Conservation (phyloP, 2,113 vertebrate genomes). For the Myrmecobius fasciatus region DNA sequence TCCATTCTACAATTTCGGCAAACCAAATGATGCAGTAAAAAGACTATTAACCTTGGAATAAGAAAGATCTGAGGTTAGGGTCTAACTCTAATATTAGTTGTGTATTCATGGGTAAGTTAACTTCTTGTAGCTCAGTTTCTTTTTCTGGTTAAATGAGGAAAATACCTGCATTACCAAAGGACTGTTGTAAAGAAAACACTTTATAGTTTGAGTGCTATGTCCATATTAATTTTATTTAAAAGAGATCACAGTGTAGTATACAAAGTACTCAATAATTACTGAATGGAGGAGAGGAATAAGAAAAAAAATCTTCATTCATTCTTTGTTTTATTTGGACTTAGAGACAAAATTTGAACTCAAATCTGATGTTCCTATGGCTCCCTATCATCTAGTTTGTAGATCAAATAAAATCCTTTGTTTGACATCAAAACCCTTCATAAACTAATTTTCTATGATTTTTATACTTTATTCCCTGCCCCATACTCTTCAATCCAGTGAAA, state of each 20-base stretch:
- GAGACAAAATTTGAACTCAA: neutral
- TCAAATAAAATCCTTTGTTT: neutral
- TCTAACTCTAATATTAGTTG: neutral
- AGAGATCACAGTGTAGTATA: neutral
- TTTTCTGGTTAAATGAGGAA: neutral
- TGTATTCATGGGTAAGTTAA: neutral
- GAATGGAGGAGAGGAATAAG: neutral
- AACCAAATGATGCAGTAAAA: neutral
- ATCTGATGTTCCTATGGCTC: neutral
- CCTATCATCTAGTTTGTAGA: neutral
- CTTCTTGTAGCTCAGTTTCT: neutral
- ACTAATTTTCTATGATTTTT: neutral
- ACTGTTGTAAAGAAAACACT: neutral
- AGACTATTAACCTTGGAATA: neutral
- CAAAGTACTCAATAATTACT: neutral
- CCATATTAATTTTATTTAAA: neutral
- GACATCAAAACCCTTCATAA: neutral
- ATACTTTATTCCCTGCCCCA: neutral
- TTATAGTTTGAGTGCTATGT: neutral
- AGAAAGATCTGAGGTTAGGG: neutral
- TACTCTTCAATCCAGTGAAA: neutral
- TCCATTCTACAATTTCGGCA: neutral
- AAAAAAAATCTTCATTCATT: neutral
- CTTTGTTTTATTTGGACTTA: neutral
- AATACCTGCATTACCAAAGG: neutral